Evolutionary conservation across 2,113 vertebrate genomes (phyloP).

Genomic region (Menura novaehollandiae): DNA sequence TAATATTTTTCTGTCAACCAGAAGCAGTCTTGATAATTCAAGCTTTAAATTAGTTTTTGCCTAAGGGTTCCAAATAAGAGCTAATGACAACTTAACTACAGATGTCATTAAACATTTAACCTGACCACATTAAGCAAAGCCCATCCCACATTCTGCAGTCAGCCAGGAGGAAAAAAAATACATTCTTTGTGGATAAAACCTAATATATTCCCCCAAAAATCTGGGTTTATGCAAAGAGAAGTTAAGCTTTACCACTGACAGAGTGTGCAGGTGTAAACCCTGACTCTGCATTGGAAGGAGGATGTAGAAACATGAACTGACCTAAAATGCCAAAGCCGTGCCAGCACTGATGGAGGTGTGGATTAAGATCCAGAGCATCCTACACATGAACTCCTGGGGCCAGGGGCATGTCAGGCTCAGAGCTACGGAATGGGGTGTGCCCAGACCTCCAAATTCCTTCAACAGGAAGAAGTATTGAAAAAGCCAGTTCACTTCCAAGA

Average conservation of each 20-base stretch:
- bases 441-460: not conserved
- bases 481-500: not conserved
- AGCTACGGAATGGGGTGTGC: rapidly evolving
- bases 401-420: rapidly evolving
- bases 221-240: not conserved
- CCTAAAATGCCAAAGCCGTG: not conserved
- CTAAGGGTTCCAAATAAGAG: constrained; percentile 7
- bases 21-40: constrained; percentile 38
- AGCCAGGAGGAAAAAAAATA: not conserved
- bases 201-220: not conserved
- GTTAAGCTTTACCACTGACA: not conserved
- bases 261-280: not conserved
- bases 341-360: rapidly evolving
- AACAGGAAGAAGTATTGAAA: not conserved
- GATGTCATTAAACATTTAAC: constrained; percentile 42
- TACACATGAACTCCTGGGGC: not conserved
- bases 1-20: not conserved
- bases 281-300: not conserved
- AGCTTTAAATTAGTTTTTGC: constrained; percentile 48
- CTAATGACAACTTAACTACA: constrained; percentile 47
- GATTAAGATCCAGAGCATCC: not conserved
- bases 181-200: not conserved
- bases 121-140: not conserved
- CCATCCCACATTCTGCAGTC: not conserved
- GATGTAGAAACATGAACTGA: rapidly evolving